Base-by-base conservation (phyloP, 2,797 vertebrate species). In the Phoeniculus purpureus region DNA sequence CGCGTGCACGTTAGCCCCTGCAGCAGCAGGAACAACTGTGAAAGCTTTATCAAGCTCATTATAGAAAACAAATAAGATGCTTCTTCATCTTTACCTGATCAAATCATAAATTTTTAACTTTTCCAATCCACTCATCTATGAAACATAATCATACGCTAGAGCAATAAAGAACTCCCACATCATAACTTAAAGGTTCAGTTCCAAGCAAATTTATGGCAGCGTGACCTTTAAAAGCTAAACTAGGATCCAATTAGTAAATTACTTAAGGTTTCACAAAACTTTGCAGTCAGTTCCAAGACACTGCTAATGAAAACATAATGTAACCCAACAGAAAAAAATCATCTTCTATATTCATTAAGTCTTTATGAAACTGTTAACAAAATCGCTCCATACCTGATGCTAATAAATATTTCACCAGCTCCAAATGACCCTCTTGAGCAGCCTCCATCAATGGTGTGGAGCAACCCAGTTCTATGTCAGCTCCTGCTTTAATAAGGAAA, bases 361-460 rank as follows among this genome's bases (percentile, higher is more conserved):
- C 20, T 71, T 22, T 34, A 59, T 14, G 43, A 31, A 85, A 58
- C 15, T 18, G 40, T 29, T 26, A 71, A 87, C 9, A 73, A 71
- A 80, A 67, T 9, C 0, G 79, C 29, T 67, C 74, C 96, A 29
- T 97, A 98, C 98, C 98, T 96, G 98, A 98, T 95, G 97, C 97
- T 94, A 98, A 52, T 92, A 98, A 95, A 80, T 98, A 98, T 97
- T 98, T 98, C 70, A 98, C 98, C 81, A 98, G 97, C 81, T 98
- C 98, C 94, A 98, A 96, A 83, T 98, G 98, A 75, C 98, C 98
- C 84, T 98, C 98, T 67, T 98, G 98, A 90, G 98, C 98, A 93
- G 98, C 98, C 92, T 98, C 98, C 98, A 98, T 98, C 93, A 98
- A 96, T 90, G 98, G 98, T 4, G 98, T 98, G 27, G 98, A 98